Conservation (phyloP, 2,888 invertebrate genomes). For the Lithosia quadra region DNA sequence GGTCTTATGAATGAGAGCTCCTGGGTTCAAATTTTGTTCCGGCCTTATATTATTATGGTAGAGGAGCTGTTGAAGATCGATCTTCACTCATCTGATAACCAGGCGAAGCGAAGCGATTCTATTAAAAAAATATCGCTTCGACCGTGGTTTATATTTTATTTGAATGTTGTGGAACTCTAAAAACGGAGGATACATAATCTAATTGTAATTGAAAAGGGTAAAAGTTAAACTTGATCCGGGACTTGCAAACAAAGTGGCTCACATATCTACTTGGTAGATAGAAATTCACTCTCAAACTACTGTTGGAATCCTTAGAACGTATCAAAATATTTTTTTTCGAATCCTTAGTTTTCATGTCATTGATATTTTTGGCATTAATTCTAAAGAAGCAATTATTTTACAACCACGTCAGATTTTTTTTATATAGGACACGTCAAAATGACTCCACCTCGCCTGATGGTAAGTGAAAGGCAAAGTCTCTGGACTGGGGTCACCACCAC, state of each 20-base stretch:
- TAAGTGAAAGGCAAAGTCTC: too few species aligned
- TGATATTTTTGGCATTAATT: not conserved
- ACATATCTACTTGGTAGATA: not conserved
- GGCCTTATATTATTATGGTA: too few species aligned
- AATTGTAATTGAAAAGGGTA: not conserved
- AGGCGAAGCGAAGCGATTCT: too few species aligned
- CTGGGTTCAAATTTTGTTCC: too few species aligned
- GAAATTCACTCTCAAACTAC: not conserved
- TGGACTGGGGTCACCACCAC: too few species aligned
- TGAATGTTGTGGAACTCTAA: not conserved
- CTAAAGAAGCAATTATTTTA: not conserved
- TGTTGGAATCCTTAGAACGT: slow-evolving; percentile 1
- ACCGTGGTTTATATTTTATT: too few species aligned
- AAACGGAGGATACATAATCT: not conserved
- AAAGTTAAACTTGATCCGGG: slow-evolving; percentile 4
- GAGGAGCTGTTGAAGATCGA: too few species aligned
- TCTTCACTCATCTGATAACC: too few species aligned
- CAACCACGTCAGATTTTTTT: not conserved
- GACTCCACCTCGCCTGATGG: too few species aligned
- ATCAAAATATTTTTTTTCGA: not conserved
- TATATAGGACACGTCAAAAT: too few species aligned
- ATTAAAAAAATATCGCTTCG: too few species aligned
- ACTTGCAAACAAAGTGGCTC: not conserved
- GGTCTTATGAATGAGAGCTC: too few species aligned
- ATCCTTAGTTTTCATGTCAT: not conserved